These are phyloP conservation scores for Eupithecia insigniata DNA, from an alignment of 2,888 invertebrate species.

Conservation along the genomic window DNA sequence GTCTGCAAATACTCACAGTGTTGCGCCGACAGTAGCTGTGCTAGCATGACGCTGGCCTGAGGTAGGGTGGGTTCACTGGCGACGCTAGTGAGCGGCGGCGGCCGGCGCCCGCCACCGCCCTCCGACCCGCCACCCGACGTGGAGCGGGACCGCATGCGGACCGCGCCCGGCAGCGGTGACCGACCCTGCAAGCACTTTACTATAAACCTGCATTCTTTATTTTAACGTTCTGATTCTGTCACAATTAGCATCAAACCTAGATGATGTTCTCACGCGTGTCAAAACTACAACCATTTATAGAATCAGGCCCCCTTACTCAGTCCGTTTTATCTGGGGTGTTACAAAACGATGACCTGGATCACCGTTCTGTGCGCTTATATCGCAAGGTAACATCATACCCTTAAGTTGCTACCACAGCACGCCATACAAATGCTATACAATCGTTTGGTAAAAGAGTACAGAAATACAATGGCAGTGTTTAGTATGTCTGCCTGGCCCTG, in stretches of 20 bases:
- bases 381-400: neutral
- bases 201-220: neutral
- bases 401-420: neutral
- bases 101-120: slow-evolving; percentile 54
- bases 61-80: slow-evolving; percentile 90
- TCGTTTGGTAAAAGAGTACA: no score
- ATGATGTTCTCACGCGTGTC: neutral
- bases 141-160: slow-evolving; percentile 74
- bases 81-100: slow-evolving; percentile 88
- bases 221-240: neutral
- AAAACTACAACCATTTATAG: neutral
- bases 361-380: neutral
- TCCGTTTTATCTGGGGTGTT: no score
- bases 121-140: slow-evolving; percentile 66
- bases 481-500: no score
- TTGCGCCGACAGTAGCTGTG: slow-evolving; percentile 89
- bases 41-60: slow-evolving; percentile 90
- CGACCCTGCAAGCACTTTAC: slow-evolving; percentile 59
- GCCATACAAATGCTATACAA: neutral
- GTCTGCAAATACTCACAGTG: slow-evolving; percentile 83
- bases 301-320: neutral
- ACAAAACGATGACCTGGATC: neutral
- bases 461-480: no score
- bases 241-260: neutral
- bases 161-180: slow-evolving; percentile 59